Evolutionary conservation across 2,797 vertebrate genomes (phyloP).

Genomic region (Clangula hyemalis): DNA sequence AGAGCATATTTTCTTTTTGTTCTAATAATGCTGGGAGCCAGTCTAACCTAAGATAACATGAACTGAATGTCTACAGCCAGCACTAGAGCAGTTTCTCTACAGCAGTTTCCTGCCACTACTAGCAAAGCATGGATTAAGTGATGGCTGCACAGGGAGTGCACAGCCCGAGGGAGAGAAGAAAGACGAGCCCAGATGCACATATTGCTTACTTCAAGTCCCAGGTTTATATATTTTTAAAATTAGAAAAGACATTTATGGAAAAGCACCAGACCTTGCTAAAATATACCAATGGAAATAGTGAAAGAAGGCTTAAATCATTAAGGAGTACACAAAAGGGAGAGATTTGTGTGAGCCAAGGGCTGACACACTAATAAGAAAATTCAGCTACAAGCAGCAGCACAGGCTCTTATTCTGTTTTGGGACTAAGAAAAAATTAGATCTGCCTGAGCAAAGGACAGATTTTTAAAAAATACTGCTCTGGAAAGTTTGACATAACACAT

Average conservation of each 20-base stretch:
- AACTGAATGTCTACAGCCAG: neutral
- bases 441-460: neutral
- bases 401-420: neutral
- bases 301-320: slow-evolving; percentile 8
- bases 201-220: neutral
- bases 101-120: neutral
- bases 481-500: neutral
- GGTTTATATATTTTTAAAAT: slow-evolving; percentile 5
- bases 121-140: neutral
- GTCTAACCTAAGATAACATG: neutral
- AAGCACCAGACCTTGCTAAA: neutral
- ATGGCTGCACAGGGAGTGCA: neutral
- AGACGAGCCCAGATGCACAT: neutral
- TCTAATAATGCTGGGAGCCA: neutral
- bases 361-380: slow-evolving; percentile 22
- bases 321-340: neutral
- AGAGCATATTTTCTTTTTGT: neutral
- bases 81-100: neutral
- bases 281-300: neutral
- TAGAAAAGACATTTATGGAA: neutral
- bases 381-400: slow-evolving; percentile 13
- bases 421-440: neutral
- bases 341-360: neutral
- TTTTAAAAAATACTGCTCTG: neutral
- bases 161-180: neutral